Evolutionary conservation across 2,113 vertebrate species (phyloP).

Genomic region (Lucifuga dentata): DNA sequence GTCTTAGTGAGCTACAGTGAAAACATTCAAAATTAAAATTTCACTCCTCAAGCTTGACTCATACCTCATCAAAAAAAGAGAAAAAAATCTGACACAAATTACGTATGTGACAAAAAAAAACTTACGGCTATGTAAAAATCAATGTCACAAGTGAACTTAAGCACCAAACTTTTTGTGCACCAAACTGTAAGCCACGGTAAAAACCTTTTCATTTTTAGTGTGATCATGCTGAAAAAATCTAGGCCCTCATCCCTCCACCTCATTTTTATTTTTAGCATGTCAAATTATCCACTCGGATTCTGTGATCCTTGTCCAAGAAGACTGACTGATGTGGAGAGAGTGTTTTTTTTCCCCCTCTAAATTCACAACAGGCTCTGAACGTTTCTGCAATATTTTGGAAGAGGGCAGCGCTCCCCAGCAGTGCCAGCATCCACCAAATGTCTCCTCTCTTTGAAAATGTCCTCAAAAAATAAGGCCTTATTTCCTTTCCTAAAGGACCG

Average conservation of each 20-base stretch:
- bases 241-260: slow-evolving; percentile 10
- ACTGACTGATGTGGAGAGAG: slow-evolving; percentile 53
- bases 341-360: slow-evolving; percentile 35
- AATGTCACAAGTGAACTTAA: no score
- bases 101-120: no score
- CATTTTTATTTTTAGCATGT: slow-evolving; percentile 55
- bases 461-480: slow-evolving; percentile 54
- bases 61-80: no score
- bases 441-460: slow-evolving; percentile 65
- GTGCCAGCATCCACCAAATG: slow-evolving; percentile 69
- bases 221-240: slow-evolving; percentile 17
- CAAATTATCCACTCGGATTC: slow-evolving; percentile 55
- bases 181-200: not conserved
- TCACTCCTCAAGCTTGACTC: no score
- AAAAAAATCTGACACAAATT: no score
- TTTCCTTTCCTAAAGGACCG: slow-evolving; percentile 9
- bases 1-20: no score
- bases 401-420: not conserved
- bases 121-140: no score
- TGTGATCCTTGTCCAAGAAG: slow-evolving; percentile 66
- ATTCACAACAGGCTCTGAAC: slow-evolving; percentile 43
- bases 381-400: slow-evolving; percentile 53
- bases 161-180: no score
- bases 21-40: no score
- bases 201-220: slow-evolving; percentile 15